phyloP scores from a whole-genome alignment of 2,888 invertebrate species.

The Sinhomidia bicolor region DNA sequence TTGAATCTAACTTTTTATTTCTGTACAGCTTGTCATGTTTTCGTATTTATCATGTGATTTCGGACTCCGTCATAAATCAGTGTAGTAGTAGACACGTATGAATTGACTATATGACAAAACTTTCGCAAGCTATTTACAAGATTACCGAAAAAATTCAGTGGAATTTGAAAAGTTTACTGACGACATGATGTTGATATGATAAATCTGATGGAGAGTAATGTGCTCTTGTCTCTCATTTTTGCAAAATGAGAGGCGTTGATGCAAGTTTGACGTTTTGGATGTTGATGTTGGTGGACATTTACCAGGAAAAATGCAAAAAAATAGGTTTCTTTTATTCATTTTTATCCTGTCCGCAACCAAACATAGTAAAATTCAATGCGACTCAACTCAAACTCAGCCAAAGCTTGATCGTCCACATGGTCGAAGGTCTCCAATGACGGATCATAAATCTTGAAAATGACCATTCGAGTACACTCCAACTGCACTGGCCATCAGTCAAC shows the following conservation, averaged over 20 bases:
- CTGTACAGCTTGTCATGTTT: too few relatives aligned
- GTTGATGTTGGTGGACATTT: neutral
- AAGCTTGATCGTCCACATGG: constrained; percentile 7
- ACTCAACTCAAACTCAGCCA: too few relatives aligned
- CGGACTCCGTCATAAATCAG: too few relatives aligned
- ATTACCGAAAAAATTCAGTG: too few relatives aligned
- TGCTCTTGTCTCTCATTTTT: constrained; percentile 20
- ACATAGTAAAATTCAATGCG: too few relatives aligned
- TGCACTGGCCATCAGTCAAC: constrained; percentile 40
- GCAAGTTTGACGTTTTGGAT: neutral
- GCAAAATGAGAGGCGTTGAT: constrained; percentile 26
- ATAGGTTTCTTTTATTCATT: neutral
- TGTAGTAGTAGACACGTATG: too few relatives aligned
- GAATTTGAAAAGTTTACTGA: neutral
- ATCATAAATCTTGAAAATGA: constrained; percentile 67
- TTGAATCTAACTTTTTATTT: too few relatives aligned
- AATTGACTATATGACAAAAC: too few relatives aligned
- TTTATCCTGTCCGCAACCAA: neutral
- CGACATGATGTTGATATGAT: neutral
- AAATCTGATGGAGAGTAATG: constrained; percentile 28
- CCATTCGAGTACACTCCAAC: neutral
- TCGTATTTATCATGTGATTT: too few relatives aligned
- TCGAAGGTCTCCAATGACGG: constrained; percentile 55
- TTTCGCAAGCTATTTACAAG: too few relatives aligned
- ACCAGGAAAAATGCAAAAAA: constrained; percentile 6